Conservation (phyloP, 2,888 invertebrate species). For the Chrysodeixis includens region DNA sequence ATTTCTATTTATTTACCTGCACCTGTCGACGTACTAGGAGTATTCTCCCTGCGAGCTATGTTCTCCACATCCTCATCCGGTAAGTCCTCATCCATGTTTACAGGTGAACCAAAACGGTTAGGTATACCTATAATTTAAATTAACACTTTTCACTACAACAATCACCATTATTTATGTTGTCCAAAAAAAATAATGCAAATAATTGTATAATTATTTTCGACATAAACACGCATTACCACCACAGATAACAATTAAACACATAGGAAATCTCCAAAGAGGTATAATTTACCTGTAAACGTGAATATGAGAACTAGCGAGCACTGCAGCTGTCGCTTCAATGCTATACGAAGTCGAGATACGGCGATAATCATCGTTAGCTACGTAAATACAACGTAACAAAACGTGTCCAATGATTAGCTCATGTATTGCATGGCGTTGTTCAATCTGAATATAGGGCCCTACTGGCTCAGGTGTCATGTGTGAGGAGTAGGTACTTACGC, state of each 20-base stretch:
- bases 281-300: conserved; percentile 37
- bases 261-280: conserved; percentile 28
- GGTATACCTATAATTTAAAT: conserved; percentile 12
- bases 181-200: conserved; percentile 13
- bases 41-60: neutral
- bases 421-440: conserved; percentile 41
- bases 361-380: conserved; percentile 56
- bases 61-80: conserved; percentile 37
- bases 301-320: conserved; percentile 51
- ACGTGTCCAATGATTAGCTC: conserved; percentile 46
- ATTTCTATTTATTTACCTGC: conserved; percentile 28
- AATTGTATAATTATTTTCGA: conserved; percentile 14
- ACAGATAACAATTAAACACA: conserved; percentile 34
- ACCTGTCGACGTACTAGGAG: conserved; percentile 23
- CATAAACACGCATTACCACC: conserved; percentile 21
- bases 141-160: conserved; percentile 34
- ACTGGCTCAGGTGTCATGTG: neutral
- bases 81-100: conserved; percentile 44
- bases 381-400: conserved; percentile 53
- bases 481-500: neutral
- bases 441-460: conserved; percentile 20
- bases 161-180: conserved; percentile 23
- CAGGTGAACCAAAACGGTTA: conserved; percentile 14
- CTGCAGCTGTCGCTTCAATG: conserved; percentile 61
- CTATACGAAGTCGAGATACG: conserved; percentile 55